Base-by-base conservation (phyloP, 1,140 invertebrate species). In the Vollenhovia emeryi region DNA sequence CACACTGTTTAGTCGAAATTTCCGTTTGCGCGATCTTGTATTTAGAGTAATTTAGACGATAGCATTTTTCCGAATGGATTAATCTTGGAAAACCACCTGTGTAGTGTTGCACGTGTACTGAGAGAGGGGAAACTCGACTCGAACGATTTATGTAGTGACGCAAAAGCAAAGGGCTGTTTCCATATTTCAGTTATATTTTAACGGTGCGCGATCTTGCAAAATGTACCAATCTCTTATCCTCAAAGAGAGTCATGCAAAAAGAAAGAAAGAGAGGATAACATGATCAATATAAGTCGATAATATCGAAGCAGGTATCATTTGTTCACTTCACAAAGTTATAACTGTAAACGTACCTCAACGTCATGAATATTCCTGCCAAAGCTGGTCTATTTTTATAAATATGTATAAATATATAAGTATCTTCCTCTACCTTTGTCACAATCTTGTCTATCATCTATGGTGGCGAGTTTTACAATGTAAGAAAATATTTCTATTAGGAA, bases 341-440 rank as follows among this genome's bases (percentile, higher is more conserved):
- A 30, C 21, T 33, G 36, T 57, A 48, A 68, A 21, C 45, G 18
- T 73, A 78, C 52, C 48, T 85, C 60, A 83, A 6, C 40, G 24
- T 62, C n/a, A 71, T 18, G 50, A 18, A 78, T 55, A 74, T 33
- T 40, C 11, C 3, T 40, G 45, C 52, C 62, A 74, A 84, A 55
- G 40, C 74, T 86, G 52, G 73, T 71, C 87, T 89, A 89, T 89
- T 89, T 89, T 88, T 90, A 87, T 90, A 86, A 60, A 50, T 52
- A 82, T 52, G 21, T 85, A 82, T 85, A 78, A 18, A 64, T 55
- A 79, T 60, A 68, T 24, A n/a, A n/a, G n/a, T n/a, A 80, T 69
- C 33, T n/a, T 64, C 59, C 33, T 18, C 57, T 36, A 84, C 18
- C 50, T 83, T 85, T 86, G 50, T 85, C 21, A 68, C 60, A 24